A percentile compares a stretch with the other conserved stretches of the same genome.
Conservation (phyloP, 1,140 invertebrate genomes). For the Caerostris darwini region DNA sequence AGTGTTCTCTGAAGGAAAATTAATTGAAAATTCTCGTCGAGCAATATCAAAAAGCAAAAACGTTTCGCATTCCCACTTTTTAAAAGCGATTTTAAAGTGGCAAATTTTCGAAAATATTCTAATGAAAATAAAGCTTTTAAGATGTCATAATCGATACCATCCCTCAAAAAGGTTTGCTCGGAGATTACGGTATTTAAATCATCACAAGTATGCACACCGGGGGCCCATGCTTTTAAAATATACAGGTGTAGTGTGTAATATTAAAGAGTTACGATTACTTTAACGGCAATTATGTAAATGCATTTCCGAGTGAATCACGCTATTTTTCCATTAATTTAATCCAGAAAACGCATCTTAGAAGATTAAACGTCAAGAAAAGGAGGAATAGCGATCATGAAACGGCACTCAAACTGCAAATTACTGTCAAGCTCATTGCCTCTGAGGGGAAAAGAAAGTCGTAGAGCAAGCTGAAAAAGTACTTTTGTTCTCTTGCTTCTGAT, state of each 20-base stretch:
- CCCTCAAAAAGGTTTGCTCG: background rate
- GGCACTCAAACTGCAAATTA: constrained; percentile 72
- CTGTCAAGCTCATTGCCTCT: constrained; percentile 56
- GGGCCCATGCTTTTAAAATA: background rate
- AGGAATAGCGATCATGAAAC: constrained; percentile 68
- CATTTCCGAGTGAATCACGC: constrained; percentile 51
- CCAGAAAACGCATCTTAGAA: constrained; percentile 67
- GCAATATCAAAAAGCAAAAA: background rate
- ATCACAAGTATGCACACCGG: background rate
- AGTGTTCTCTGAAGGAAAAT: no score
- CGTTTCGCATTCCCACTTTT: background rate
- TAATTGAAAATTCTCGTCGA: no score
- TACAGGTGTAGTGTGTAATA: constrained; percentile 13
- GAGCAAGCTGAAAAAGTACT: constrained; percentile 36
- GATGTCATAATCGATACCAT: background rate
- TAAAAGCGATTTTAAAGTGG: no score
- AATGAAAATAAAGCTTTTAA: background rate
- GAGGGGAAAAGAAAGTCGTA: constrained; percentile 29
- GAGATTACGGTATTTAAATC: background rate
- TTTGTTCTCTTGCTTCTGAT: constrained; percentile 30
- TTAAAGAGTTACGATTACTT: constrained; percentile 67
- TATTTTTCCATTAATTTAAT: constrained; percentile 75
- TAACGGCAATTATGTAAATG: constrained; percentile 74
- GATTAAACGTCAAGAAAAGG: constrained; percentile 75
- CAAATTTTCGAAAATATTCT: no score